phyloP scores from a whole-genome alignment of 2,797 vertebrate genomes.

The Intellagama lesueurii region DNA sequence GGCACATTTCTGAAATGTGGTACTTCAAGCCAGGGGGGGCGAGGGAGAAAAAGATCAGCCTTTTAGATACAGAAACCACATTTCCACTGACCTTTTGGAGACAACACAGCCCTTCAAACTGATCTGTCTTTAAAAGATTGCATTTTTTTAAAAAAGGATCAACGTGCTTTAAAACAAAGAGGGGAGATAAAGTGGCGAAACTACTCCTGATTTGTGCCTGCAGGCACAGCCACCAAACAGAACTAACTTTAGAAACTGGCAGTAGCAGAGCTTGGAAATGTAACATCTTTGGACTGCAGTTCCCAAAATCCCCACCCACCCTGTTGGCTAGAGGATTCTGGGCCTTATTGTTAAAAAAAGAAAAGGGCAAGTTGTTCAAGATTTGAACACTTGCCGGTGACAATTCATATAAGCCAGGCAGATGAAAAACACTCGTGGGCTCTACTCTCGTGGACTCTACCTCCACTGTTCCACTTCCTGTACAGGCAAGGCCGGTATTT shows the following conservation, averaged over 20 bases:
- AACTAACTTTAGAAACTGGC: background rate
- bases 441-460: too few relatives aligned
- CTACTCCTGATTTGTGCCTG: background rate
- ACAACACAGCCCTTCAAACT: background rate
- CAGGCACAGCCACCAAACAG: background rate
- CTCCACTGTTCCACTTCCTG: too few relatives aligned
- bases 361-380: too few relatives aligned
- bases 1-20: conserved; percentile 58
- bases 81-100: fast-evolving
- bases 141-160: background rate
- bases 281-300: too few relatives aligned
- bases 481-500: too few relatives aligned
- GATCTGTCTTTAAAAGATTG: background rate
- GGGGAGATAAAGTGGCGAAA: background rate
- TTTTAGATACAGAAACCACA: fast-evolving
- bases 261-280: background rate
- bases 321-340: too few relatives aligned
- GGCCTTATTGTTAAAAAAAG: too few relatives aligned
- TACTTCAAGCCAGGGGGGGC: conserved; percentile 5
- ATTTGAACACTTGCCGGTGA: too few relatives aligned
- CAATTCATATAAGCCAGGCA: too few relatives aligned
- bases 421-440: too few relatives aligned
- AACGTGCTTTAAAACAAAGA: background rate
- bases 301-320: too few relatives aligned
- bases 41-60: background rate